A percentile compares a stretch with the other conserved stretches of the same genome.
Evolutionary conservation across 2,888 invertebrate species (phyloP).

Genomic region (Parelbella ahira): DNA sequence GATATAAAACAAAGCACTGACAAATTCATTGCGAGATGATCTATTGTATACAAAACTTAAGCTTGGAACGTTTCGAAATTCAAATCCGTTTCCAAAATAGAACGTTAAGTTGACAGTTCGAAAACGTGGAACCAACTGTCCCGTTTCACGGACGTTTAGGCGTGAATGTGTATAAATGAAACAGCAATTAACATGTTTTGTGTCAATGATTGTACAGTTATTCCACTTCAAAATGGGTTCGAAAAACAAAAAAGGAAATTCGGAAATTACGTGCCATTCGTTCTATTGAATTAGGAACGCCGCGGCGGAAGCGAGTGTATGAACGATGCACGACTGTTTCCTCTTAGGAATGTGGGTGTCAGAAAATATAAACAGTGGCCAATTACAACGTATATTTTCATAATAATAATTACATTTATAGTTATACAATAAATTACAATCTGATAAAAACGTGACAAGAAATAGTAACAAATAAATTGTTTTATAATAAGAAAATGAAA

Average conservation of each 20-base stretch:
- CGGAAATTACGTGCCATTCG: constrained; percentile 24
- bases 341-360: neutral
- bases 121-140: constrained; percentile 55
- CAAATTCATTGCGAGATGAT: constrained; percentile 13
- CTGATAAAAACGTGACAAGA: too few species aligned
- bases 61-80: neutral
- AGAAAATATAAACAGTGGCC: too few species aligned
- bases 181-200: constrained; percentile 63
- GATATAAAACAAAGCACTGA: constrained; percentile 8
- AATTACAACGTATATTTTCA: too few species aligned
- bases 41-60: neutral
- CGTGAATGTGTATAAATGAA: constrained; percentile 55
- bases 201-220: constrained; percentile 68
- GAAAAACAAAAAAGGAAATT: constrained; percentile 46
- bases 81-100: constrained; percentile 34
- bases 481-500: too few species aligned
- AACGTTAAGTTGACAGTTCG: constrained; percentile 42
- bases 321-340: neutral
- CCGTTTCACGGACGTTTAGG: constrained; percentile 37
- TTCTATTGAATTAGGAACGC: constrained; percentile 16
- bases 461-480: too few species aligned
- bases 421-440: too few species aligned
- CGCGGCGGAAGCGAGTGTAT: neutral
- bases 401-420: too few species aligned
- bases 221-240: constrained; percentile 37